Evolutionary conservation across 1,140 invertebrate species (phyloP).

Genomic region (Branchinecta lindahli): DNA sequence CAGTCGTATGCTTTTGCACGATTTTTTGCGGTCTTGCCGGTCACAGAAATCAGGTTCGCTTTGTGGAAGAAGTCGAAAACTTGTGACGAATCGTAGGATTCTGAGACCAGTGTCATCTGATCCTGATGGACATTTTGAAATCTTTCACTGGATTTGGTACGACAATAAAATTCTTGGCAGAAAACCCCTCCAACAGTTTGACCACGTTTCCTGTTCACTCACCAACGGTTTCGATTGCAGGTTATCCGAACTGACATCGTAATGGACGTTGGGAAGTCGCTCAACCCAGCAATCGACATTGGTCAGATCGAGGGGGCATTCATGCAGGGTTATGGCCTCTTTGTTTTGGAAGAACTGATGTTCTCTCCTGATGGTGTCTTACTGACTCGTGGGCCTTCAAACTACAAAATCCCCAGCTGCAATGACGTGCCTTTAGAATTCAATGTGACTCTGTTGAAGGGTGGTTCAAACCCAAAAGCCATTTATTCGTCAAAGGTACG

Average conservation of each 20-base stretch:
- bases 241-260: conserved; percentile 78
- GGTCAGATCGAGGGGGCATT: conserved; percentile 91
- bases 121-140: too few relatives aligned
- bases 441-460: conserved; percentile 78
- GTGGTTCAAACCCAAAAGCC: conserved; percentile 66
- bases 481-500: conserved; percentile 85
- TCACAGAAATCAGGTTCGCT: too few relatives aligned
- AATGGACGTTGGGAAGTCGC: conserved; percentile 80
- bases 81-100: too few relatives aligned
- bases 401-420: conserved; percentile 83
- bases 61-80: too few relatives aligned
- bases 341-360: conserved; percentile 73
- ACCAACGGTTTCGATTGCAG: conserved; percentile 28
- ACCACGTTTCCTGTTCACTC: too few relatives aligned
- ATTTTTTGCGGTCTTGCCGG: too few relatives aligned
- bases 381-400: conserved; percentile 70
- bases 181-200: too few relatives aligned
- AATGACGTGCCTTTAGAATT: conserved; percentile 73
- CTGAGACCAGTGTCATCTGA: too few relatives aligned
- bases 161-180: too few relatives aligned
- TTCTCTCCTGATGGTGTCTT: conserved; percentile 65
- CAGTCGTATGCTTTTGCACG: too few relatives aligned
- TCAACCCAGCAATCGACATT: conserved; percentile 91
- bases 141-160: too few relatives aligned
- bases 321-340: conserved; percentile 81